These are phyloP conservation scores for Meta bourneti DNA, from an alignment of 2,888 invertebrate species.

Conservation along the genomic window DNA sequence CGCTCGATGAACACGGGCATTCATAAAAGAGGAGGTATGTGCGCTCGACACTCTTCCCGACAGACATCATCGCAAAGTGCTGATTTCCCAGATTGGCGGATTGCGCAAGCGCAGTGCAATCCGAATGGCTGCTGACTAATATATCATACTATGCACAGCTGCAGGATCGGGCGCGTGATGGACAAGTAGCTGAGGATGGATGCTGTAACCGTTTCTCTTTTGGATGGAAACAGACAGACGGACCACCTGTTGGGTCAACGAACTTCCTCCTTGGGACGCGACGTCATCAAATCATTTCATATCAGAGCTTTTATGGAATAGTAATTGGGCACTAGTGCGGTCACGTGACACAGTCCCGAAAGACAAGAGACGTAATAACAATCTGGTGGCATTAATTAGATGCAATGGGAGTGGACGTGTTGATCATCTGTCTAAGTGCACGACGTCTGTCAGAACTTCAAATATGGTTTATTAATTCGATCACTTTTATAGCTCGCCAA, in stretches of 20 bases:
- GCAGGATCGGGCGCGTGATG: constrained; percentile 36
- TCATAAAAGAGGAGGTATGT: too few relatives aligned
- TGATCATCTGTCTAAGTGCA: not conserved
- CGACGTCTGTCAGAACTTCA: not conserved
- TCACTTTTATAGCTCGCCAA: too few relatives aligned
- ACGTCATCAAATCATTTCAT: constrained; percentile 9
- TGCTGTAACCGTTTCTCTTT: constrained; percentile 45
- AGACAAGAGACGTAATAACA: constrained; percentile 19
- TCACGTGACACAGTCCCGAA: constrained; percentile 26
- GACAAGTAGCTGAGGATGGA: constrained; percentile 26
- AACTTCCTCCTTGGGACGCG: constrained; percentile 51
- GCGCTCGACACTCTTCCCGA: too few relatives aligned
- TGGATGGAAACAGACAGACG: constrained; percentile 10
- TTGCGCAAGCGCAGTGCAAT: too few relatives aligned
- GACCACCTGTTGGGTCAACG: constrained; percentile 65
- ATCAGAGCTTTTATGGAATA: constrained; percentile 28
- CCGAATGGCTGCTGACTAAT: constrained; percentile 24
- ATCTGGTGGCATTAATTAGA: constrained; percentile 40
- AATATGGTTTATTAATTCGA: too few relatives aligned
- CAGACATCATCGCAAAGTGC: too few relatives aligned
- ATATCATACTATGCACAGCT: constrained; percentile 48
- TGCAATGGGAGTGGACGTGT: constrained; percentile 26
- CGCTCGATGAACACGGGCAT: too few relatives aligned
- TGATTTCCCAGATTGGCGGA: too few relatives aligned
- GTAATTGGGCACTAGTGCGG: constrained; percentile 1